These are phyloP conservation scores for Amphipyra tragopoginis DNA, from an alignment of 2,888 invertebrate species.

Conservation along the genomic window DNA sequence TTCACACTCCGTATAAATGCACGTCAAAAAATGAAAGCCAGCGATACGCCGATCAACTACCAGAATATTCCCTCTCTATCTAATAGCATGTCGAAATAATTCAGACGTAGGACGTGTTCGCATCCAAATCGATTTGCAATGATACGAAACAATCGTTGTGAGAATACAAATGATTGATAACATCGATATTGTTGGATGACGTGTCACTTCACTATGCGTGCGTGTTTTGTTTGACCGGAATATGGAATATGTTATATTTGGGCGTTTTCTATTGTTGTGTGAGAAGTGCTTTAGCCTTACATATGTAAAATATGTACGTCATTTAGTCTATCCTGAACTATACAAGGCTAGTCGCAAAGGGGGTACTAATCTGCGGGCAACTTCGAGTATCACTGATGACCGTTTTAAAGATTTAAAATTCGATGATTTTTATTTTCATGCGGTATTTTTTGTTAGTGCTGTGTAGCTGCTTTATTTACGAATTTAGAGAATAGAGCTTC, in stretches of 20 bases:
- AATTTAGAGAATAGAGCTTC: too few species aligned
- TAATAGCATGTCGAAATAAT: slow-evolving; percentile 47
- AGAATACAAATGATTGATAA: slow-evolving; percentile 58
- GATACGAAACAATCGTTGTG: slow-evolving; percentile 52
- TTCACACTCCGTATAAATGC: slow-evolving; percentile 17
- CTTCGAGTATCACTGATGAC: too few species aligned
- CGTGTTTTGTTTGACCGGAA: slow-evolving; percentile 29
- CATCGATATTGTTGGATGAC: slow-evolving; percentile 49
- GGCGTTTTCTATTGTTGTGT: neutral
- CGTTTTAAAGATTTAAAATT: too few species aligned
- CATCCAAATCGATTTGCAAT: slow-evolving; percentile 48
- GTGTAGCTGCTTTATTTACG: too few species aligned
- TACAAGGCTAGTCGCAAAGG: too few species aligned
- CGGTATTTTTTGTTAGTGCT: too few species aligned
- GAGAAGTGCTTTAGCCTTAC: neutral
- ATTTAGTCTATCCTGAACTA: too few species aligned
- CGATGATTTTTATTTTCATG: too few species aligned
- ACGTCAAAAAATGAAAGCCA: slow-evolving; percentile 44
- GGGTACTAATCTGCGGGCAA: too few species aligned
- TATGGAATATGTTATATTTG: neutral
- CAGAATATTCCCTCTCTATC: slow-evolving; percentile 28
- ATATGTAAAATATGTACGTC: too few species aligned
- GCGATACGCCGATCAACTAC: slow-evolving; percentile 23
- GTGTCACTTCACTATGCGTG: slow-evolving; percentile 47
- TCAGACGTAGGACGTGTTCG: slow-evolving; percentile 45